Percentiles rank a stretch among this genome's conserved stretches.
Conservation (phyloP, 2,113 vertebrate species). For the Rhombomys opimus region DNA sequence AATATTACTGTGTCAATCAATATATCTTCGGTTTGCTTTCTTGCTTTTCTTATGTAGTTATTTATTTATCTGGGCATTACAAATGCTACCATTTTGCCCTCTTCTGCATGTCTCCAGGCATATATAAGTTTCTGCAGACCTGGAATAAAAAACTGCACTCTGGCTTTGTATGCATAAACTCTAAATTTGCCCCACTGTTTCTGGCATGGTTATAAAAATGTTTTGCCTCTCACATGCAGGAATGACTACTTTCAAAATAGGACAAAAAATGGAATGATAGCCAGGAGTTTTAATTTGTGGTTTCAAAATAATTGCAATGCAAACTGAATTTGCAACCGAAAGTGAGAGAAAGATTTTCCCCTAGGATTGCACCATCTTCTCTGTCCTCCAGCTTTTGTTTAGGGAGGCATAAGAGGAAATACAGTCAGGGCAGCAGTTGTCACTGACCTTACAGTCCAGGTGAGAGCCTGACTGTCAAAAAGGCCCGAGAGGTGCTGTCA, state of each 20-base stretch:
- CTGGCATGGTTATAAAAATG: too few relatives aligned
- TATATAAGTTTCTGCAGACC: neutral
- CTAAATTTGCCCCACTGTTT: neutral
- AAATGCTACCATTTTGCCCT: neutral
- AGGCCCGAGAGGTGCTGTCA: neutral
- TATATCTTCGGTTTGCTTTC: neutral
- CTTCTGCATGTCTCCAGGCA: fast-evolving
- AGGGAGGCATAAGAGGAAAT: fast-evolving
- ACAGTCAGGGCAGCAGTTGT: fast-evolving
- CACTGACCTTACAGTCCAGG: neutral
- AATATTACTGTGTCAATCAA: too few relatives aligned
- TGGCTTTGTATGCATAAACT: neutral
- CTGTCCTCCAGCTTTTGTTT: fast-evolving
- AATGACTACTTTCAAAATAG: neutral
- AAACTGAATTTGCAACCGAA: neutral
- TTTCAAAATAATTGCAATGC: neutral
- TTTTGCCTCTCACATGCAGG: neutral
- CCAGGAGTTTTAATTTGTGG: neutral
- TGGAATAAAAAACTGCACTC: neutral
- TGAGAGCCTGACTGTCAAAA: neutral
- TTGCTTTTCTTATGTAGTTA: neutral
- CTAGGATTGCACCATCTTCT: neutral
- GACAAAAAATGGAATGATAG: neutral
- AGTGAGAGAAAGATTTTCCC: neutral
- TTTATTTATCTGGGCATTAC: neutral